phyloP scores from a whole-genome alignment of 2,888 invertebrate genomes.

The Platycnemis pennipes region DNA sequence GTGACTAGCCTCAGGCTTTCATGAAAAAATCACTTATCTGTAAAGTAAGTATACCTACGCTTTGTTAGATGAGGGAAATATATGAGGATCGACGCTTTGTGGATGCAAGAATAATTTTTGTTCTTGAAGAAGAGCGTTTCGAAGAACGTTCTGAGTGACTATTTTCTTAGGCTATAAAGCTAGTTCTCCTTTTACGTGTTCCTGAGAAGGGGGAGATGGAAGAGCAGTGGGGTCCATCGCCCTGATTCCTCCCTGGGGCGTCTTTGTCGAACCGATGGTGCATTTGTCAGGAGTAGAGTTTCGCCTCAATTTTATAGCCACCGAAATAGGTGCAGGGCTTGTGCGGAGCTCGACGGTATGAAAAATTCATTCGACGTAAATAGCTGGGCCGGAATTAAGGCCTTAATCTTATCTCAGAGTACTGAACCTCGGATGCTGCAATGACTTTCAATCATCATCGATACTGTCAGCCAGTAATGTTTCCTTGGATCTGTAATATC shows the following conservation, averaged over 20 bases:
- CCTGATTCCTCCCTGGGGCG: neutral
- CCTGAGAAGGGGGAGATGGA: too few species aligned
- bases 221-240: neutral
- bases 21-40: too few species aligned
- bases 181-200: too few species aligned
- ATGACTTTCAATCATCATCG: constrained; percentile 14
- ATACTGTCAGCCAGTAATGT: neutral
- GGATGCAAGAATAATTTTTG: neutral
- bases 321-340: neutral
- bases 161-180: neutral
- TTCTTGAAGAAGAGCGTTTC: too few species aligned
- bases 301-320: neutral
- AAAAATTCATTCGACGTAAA: constrained; percentile 22
- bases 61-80: too few species aligned
- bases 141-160: neutral
- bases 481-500: neutral
- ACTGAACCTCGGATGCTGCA: neutral
- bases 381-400: neutral
- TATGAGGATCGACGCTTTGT: too few species aligned
- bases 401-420: neutral
- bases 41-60: too few species aligned
- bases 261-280: neutral
- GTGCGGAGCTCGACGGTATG: neutral
- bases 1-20: too few species aligned
- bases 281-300: neutral